These are phyloP conservation scores for Pipra filicauda DNA, from an alignment of 2,113 vertebrate genomes.

Conservation along the genomic window DNA sequence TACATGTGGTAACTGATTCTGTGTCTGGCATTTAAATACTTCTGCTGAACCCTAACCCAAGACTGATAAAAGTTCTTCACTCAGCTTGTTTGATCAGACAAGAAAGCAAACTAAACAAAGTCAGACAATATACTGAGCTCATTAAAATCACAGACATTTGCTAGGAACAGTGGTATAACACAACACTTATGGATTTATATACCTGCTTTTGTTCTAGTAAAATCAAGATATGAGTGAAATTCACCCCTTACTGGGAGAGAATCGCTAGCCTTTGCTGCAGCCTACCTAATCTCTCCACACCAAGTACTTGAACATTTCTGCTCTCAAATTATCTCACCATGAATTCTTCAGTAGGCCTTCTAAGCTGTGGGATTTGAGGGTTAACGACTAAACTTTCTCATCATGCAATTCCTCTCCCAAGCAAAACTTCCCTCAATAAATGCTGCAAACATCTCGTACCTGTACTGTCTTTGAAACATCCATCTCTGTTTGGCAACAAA, in stretches of 20 bases:
- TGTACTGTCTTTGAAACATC: background rate
- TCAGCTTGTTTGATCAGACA: background rate
- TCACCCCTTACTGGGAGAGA: background rate
- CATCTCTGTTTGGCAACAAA: constrained; percentile 39
- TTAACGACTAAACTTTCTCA: background rate
- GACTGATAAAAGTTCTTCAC: background rate
- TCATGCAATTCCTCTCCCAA: background rate
- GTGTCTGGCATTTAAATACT: background rate
- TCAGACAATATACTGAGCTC: background rate
- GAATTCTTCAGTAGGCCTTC: constrained; percentile 4
- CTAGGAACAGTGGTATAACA: background rate
- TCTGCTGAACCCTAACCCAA: background rate
- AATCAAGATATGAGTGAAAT: background rate
- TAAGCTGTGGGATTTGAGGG: background rate
- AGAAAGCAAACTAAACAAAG: background rate
- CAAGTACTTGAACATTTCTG: background rate
- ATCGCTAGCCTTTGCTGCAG: background rate
- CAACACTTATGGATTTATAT: background rate
- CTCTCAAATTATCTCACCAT: background rate
- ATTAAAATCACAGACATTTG: background rate
- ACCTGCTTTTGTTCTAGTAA: background rate
- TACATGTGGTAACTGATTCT: background rate
- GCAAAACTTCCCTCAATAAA: background rate
- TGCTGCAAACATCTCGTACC: background rate
- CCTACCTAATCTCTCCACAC: background rate